A percentile compares a stretch with the other conserved stretches of the same genome.
Evolutionary conservation across 2,888 invertebrate genomes (phyloP).

Genomic region (Salticus scenicus): DNA sequence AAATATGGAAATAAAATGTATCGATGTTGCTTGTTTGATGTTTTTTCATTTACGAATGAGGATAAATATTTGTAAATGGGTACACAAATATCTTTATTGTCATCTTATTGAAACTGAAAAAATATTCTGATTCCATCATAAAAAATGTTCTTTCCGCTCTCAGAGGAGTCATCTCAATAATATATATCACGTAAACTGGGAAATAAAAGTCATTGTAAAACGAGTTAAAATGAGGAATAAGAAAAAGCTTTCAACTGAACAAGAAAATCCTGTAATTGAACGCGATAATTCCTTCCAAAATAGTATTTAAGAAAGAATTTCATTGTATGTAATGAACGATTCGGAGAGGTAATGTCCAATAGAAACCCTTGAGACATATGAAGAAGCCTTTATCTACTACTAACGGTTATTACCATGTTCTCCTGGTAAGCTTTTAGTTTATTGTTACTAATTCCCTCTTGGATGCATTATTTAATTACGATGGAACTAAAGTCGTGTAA

Average conservation of each 20-base stretch:
- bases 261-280: slow-evolving; percentile 65
- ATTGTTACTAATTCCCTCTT: slow-evolving; percentile 21
- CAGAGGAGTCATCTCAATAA: slow-evolving; percentile 7
- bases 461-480: slow-evolving; percentile 61
- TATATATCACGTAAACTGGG: neutral
- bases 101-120: no score
- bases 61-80: no score
- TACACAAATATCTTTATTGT: no score
- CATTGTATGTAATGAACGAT: slow-evolving; percentile 60
- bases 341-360: slow-evolving; percentile 48
- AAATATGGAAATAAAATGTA: no score
- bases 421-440: slow-evolving; percentile 19
- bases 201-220: slow-evolving; percentile 20
- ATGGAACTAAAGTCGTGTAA: neutral
- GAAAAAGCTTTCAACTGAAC: slow-evolving; percentile 46
- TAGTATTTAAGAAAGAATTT: slow-evolving; percentile 27
- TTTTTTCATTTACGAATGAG: no score
- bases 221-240: slow-evolving; percentile 20
- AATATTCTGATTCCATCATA: neutral
- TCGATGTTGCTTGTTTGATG: no score
- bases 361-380: slow-evolving; percentile 40
- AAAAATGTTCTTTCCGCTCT: neutral
- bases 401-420: slow-evolving; percentile 47
- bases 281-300: slow-evolving; percentile 50
- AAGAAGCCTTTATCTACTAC: slow-evolving; percentile 35